Conservation (phyloP, 2,797 vertebrate species). For the Artibeus lituratus region DNA sequence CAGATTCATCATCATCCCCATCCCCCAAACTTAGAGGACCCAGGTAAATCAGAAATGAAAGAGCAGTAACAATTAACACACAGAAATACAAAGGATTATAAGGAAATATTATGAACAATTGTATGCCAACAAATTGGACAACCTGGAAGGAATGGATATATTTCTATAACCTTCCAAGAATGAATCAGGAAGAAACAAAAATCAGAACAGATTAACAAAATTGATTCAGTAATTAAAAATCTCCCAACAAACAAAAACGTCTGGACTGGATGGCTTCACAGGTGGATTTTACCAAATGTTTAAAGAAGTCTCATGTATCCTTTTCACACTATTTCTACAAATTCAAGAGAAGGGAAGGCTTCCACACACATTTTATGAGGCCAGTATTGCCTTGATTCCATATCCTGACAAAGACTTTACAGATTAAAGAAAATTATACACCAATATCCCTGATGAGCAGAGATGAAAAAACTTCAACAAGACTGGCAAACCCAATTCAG, state of each 20-base stretch:
- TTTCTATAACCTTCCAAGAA: not conserved
- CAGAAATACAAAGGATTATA: not conserved
- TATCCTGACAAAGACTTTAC: not conserved
- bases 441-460: not conserved
- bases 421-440: not conserved
- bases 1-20: no score
- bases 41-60: not conserved
- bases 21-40: not conserved
- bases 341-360: not conserved
- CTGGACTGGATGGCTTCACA: not conserved
- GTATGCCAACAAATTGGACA: not conserved
- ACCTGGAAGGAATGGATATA: not conserved
- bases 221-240: not conserved
- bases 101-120: not conserved
- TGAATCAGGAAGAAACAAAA: not conserved
- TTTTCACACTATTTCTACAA: not conserved
- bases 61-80: not conserved
- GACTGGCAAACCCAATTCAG: not conserved
- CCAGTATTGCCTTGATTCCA: not conserved
- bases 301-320: not conserved
- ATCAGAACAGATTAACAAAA: not conserved
- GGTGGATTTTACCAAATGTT: not conserved
- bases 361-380: not conserved
- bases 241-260: not conserved
- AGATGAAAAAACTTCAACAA: not conserved